phyloP scores from a whole-genome alignment of 2,888 invertebrate genomes.

The Endotricha flammealis region DNA sequence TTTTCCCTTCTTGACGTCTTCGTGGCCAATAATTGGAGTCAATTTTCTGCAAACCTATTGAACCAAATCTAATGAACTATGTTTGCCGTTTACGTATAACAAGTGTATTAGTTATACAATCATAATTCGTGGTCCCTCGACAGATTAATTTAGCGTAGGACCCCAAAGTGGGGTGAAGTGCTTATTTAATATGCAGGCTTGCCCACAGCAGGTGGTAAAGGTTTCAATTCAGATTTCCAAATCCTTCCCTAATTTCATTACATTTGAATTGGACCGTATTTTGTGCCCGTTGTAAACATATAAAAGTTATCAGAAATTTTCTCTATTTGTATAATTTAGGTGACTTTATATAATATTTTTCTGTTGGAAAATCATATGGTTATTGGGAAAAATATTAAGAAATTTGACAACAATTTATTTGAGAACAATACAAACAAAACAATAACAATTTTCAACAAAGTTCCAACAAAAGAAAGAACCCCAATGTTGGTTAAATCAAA shows the following conservation, averaged over 20 bases:
- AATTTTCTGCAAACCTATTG: no score
- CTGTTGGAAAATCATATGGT: no score
- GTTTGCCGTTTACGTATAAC: no score
- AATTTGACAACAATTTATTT: no score
- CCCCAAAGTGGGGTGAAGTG: constrained; percentile 4
- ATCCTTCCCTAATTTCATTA: constrained; percentile 7
- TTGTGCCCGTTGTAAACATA: background rate
- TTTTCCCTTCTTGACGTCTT: no score
- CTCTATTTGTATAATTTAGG: no score
- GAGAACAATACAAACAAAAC: background rate
- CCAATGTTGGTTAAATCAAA: constrained; percentile 14
- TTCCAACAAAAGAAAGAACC: no score
- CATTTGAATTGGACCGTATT: constrained; percentile 2
- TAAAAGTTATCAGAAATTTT: background rate
- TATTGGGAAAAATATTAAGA: no score
- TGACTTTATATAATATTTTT: no score
- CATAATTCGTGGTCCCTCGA: background rate
- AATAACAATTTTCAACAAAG: constrained; percentile 3
- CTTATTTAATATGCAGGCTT: constrained; percentile 11
- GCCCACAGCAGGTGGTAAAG: constrained; percentile 9
- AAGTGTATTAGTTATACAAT: background rate
- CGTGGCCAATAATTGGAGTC: no score
- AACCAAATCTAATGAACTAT: no score
- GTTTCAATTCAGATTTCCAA: constrained; percentile 7
- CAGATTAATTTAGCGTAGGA: constrained; percentile 9